These are phyloP conservation scores for Mirza zaza DNA, from an alignment of 2,113 vertebrate species.

Conservation along the genomic window DNA sequence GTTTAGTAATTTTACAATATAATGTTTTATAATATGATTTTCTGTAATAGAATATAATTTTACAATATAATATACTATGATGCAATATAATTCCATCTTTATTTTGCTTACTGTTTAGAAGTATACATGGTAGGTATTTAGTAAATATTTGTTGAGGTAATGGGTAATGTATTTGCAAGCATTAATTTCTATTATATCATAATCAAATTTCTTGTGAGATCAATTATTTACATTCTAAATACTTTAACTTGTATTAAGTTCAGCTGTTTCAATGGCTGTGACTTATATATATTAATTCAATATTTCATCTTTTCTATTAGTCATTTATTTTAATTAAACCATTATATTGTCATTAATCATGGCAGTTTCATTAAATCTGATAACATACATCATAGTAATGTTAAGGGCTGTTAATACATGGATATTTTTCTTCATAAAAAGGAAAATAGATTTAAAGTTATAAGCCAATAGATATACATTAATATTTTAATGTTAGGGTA, in stretches of 20 bases:
- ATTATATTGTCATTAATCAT: conserved; percentile 35
- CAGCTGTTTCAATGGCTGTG: conserved; percentile 22
- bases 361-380: conserved; percentile 1
- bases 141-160: background rate
- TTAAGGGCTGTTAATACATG: background rate
- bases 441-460: conserved; percentile 10
- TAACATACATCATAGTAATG: background rate
- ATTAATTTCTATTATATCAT: background rate
- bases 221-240: conserved; percentile 21
- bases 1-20: too few relatives aligned
- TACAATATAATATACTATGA: background rate
- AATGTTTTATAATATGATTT: too few relatives aligned
- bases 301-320: conserved; percentile 37
- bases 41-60: background rate
- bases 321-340: conserved; percentile 52
- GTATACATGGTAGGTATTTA: background rate
- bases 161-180: background rate
- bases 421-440: background rate
- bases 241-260: background rate
- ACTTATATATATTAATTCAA: background rate
- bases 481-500: background rate
- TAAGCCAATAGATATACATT: background rate
- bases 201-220: background rate
- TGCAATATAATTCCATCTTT: background rate
- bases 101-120: background rate